phyloP scores from a whole-genome alignment of 37 sponge, comb jelly and placozoan species.

The Geodia barretti region DNA sequence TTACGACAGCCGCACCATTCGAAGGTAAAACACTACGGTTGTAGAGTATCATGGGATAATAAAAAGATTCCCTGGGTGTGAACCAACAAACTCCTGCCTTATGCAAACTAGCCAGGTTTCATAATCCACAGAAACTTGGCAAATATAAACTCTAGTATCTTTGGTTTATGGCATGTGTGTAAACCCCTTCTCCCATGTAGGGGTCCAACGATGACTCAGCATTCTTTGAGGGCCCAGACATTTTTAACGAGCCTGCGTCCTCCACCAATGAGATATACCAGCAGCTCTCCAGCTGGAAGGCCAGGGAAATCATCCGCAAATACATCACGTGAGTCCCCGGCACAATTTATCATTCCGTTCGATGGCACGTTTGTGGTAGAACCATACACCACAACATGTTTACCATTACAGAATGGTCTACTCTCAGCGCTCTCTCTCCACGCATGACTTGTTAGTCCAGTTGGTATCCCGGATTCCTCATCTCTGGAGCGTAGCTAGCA shows the following conservation, averaged over 20 bases:
- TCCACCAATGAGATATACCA: neutral
- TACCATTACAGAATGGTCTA: too few relatives aligned
- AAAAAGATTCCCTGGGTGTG: too few relatives aligned
- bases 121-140: too few relatives aligned
- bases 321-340: neutral
- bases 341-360: too few relatives aligned
- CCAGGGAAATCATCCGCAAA: constrained; percentile 8
- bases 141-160: too few relatives aligned
- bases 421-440: neutral
- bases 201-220: neutral
- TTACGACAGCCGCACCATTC: neutral
- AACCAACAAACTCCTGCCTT: too few relatives aligned
- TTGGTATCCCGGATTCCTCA: too few relatives aligned
- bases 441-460: neutral
- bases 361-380: too few relatives aligned
- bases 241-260: neutral
- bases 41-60: too few relatives aligned
- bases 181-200: neutral
- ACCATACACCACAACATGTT: too few relatives aligned
- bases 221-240: neutral
- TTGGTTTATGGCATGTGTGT: neutral
- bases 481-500: neutral
- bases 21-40: neutral
- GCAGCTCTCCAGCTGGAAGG: neutral
- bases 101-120: too few relatives aligned